Percentiles rank a stretch among this genome's conserved stretches.
These are phyloP conservation scores for Chiloscyllium punctatum DNA, from an alignment of 2,797 vertebrate species.

Conservation along the genomic window DNA sequence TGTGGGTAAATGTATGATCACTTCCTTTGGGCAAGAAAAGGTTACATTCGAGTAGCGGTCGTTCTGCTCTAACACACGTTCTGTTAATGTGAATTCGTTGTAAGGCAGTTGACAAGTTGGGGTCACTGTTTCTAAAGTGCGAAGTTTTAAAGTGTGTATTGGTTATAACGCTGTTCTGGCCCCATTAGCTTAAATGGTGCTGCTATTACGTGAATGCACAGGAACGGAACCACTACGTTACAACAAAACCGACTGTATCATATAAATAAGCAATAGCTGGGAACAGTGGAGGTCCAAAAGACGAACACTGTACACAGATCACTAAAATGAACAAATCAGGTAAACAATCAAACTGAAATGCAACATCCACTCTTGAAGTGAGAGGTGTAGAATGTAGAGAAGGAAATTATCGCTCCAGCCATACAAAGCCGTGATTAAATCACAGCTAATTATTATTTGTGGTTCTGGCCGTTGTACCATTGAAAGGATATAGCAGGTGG, in stretches of 20 bases:
- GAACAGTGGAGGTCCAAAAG: background rate
- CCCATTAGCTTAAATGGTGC: too few relatives aligned
- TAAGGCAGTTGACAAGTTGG: too few relatives aligned
- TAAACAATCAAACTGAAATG: background rate
- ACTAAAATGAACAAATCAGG: background rate
- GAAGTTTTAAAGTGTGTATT: too few relatives aligned
- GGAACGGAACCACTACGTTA: too few relatives aligned
- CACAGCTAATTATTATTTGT: background rate
- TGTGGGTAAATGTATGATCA: background rate
- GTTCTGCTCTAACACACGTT: too few relatives aligned
- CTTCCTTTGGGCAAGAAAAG: background rate
- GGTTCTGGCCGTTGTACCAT: background rate
- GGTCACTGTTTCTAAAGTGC: too few relatives aligned
- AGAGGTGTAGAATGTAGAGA: background rate
- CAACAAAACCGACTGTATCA: too few relatives aligned
- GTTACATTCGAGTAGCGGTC: background rate
- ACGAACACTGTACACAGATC: background rate
- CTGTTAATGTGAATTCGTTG: too few relatives aligned
- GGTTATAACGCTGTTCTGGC: too few relatives aligned
- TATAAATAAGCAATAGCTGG: background rate
- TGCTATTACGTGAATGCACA: too few relatives aligned
- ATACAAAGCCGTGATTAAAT: background rate
- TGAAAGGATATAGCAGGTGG: background rate
- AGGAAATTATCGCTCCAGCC: background rate
- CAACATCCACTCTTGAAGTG: too few relatives aligned